Evolutionary conservation across 2,113 vertebrate genomes (phyloP).

Genomic region (Synodontis membranacea): DNA sequence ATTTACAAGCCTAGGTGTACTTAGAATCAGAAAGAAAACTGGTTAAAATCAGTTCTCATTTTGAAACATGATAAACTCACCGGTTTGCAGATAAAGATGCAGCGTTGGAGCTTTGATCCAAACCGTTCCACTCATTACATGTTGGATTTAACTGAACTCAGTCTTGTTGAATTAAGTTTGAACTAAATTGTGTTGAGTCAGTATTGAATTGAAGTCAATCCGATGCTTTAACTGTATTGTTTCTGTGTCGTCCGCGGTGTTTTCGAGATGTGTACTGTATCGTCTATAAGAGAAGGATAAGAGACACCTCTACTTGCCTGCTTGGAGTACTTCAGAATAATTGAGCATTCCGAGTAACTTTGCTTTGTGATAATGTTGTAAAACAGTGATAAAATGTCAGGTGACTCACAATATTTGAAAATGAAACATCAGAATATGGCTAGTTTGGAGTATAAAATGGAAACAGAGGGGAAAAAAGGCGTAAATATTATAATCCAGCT

Average conservation of each 20-base stretch:
- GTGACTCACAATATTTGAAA: background rate
- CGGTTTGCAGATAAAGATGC: background rate
- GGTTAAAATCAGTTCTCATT: background rate
- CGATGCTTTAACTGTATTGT: background rate
- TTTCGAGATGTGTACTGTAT: background rate
- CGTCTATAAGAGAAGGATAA: background rate
- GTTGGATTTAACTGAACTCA: background rate
- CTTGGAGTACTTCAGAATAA: background rate
- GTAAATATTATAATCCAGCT: constrained; percentile 7
- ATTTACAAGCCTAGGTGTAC: background rate
- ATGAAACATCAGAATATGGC: background rate
- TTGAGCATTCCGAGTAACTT: background rate
- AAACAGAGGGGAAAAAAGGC: background rate
- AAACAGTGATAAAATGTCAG: background rate
- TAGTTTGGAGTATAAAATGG: background rate
- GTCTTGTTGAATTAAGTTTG: background rate
- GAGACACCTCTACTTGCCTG: background rate
- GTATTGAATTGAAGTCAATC: background rate
- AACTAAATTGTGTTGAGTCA: background rate
- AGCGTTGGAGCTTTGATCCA: background rate
- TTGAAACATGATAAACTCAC: background rate
- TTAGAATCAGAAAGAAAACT: background rate
- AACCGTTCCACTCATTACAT: background rate
- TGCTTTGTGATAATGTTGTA: background rate
- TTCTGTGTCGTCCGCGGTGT: background rate